Evolutionary conservation across 2,113 vertebrate species (phyloP), one percentile per base, ranked within the genome.

Genomic region (Theristicus caerulescens): DNA sequence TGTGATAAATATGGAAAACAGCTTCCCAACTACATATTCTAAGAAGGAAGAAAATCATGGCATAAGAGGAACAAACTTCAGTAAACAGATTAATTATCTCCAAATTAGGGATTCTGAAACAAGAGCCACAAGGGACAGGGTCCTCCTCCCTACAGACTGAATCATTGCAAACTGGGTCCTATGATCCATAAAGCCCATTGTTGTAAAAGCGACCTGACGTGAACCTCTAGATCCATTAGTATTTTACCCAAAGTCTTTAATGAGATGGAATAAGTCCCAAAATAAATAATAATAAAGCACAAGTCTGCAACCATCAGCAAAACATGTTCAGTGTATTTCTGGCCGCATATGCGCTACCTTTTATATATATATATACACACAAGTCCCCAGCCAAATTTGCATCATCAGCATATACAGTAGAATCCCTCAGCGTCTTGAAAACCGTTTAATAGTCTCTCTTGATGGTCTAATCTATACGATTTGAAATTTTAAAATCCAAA

Each of bases 141-240:
- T 18, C 42, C 22, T 84, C 27, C 69, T 78, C 31, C 31, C 34
- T 65, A 42, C 32, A 32, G 27, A 54, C 11, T 5, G 34, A 61
- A 38, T n/a, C 51, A 64, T 0, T 91, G 34, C 38, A 42, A 18
- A 51, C 32, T 4, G 21, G 20, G 24, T n/a, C 25, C 55, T 15
- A 3, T 2, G 12, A 49, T 17, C 42, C 58, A 40, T 8, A 16
- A 59, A 69, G 19, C 13, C 49, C 32, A 51, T 13, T 3, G 0
- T 0, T n/a, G 8, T 16, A 57, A 76, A 72, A 80, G 7, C 0
- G 3, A 61, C 62, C 31, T 22, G 19, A 54, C 34, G 11, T 0
- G 0, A 77, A 77, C n/a, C 67, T 70, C 42, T 78, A 88, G 64
- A 80, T 46, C 27, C 20, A 52, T 12, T 34, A 12, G 5, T 34